Percentiles rank a stretch among this genome's conserved stretches.
phyloP scores from a whole-genome alignment of 2,888 invertebrate genomes.

The Drosophila rubida region DNA sequence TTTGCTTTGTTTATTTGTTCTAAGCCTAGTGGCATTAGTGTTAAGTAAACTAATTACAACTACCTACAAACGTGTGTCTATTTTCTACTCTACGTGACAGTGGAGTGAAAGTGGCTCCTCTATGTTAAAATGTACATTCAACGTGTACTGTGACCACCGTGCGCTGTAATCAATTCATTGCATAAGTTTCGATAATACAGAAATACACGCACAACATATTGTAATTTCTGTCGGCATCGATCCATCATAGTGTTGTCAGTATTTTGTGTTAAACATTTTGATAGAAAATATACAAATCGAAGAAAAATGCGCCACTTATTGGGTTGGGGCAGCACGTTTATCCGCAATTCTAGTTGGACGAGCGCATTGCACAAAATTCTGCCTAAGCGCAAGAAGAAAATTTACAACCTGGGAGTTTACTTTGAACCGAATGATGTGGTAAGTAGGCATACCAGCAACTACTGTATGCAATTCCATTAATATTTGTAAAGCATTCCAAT shows the following conservation, averaged over 20 bases:
- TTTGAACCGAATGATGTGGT: conserved; percentile 65
- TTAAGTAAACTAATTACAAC: conserved; percentile 56
- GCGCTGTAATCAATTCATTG: conserved; percentile 54
- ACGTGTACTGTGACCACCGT: conserved; percentile 9
- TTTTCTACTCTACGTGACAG: conserved; percentile 8
- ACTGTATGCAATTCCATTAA: background rate
- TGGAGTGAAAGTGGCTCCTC: conserved; percentile 43
- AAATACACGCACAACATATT: conserved; percentile 35
- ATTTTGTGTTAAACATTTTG: conserved; percentile 35
- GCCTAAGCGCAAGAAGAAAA: conserved; percentile 48
- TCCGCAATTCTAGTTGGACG: conserved; percentile 44
- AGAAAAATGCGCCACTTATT: conserved; percentile 54
- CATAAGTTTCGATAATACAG: conserved; percentile 66
- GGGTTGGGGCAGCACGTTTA: conserved; percentile 13
- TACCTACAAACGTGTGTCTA: conserved; percentile 15
- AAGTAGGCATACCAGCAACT: conserved; percentile 18
- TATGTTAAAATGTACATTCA: conserved; percentile 29
- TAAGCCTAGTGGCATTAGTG: conserved; percentile 50
- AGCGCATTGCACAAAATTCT: conserved; percentile 46
- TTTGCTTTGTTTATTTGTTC: conserved; percentile 42
- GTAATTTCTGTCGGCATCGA: conserved; percentile 6
- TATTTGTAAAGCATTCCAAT: background rate
- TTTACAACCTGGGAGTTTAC: conserved; percentile 71
- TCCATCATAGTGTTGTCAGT: conserved; percentile 31
- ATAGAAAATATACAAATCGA: conserved; percentile 34